These are phyloP conservation scores for Steinernema scapterisci DNA, from an alignment of 2,888 invertebrate genomes.

Conservation along the genomic window DNA sequence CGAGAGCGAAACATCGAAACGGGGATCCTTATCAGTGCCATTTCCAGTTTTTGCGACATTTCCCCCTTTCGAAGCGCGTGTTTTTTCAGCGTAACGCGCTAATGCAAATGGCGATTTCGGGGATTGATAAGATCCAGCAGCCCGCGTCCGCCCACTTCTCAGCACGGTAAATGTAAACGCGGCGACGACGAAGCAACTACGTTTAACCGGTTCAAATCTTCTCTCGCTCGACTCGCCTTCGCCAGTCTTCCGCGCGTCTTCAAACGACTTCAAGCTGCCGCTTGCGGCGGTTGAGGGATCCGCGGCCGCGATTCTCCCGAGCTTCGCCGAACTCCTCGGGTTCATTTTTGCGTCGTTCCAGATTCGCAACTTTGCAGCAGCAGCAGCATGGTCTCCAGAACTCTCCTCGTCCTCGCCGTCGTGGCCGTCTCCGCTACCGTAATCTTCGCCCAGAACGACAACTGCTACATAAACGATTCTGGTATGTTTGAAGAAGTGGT, in stretches of 20 bases:
- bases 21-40: conserved; percentile 27
- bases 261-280: neutral
- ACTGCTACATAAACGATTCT: conserved; percentile 63
- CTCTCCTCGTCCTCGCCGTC: neutral
- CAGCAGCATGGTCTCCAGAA: neutral
- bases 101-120: conserved; percentile 30
- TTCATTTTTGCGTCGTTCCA: neutral
- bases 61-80: conserved; percentile 21
- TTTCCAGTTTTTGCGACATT: conserved; percentile 32
- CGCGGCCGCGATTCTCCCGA: neutral
- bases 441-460: conserved; percentile 51
- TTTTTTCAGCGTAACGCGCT: conserved; percentile 1
- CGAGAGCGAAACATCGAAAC: neutral
- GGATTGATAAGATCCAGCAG: conserved; percentile 29
- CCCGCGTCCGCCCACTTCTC: conserved; percentile 1
- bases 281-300: neutral
- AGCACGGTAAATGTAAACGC: conserved; percentile 29
- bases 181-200: neutral
- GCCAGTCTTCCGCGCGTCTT: no score
- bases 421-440: conserved; percentile 36
- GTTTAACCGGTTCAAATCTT: conserved; percentile 21
- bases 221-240: neutral
- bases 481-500: conserved; percentile 51
- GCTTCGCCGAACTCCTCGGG: no score
- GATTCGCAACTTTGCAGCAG: neutral